phyloP scores from a whole-genome alignment of 2,888 invertebrate genomes.

The Mimas tiliae region DNA sequence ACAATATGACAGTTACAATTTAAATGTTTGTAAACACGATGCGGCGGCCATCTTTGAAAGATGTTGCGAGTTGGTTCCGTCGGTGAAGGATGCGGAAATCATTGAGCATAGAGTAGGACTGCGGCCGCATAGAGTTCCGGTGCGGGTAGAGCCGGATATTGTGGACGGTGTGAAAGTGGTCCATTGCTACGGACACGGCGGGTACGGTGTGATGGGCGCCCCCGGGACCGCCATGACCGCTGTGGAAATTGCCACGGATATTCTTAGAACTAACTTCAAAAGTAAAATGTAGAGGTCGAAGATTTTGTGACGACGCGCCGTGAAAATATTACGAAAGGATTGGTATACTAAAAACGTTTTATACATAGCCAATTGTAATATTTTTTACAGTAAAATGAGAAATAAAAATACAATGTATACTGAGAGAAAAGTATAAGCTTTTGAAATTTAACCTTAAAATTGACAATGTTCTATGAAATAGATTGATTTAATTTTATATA shows the following conservation, averaged over 20 bases:
- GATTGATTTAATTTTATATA: too few species aligned
- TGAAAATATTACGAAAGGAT: not conserved
- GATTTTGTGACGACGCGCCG: not conserved
- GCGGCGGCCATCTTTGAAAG: constrained; percentile 90
- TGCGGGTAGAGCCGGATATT: constrained; percentile 89
- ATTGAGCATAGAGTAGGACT: constrained; percentile 90
- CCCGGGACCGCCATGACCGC: constrained; percentile 94
- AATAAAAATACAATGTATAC: too few species aligned
- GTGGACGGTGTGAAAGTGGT: constrained; percentile 86
- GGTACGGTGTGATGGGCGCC: constrained; percentile 95
- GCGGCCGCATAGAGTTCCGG: constrained; percentile 90
- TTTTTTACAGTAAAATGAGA: too few species aligned
- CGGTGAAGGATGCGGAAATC: constrained; percentile 83
- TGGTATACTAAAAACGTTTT: too few species aligned
- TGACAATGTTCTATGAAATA: too few species aligned
- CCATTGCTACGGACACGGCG: constrained; percentile 98
- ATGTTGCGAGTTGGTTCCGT: constrained; percentile 91
- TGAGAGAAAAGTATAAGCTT: too few species aligned
- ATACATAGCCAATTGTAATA: too few species aligned
- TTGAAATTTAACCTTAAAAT: too few species aligned
- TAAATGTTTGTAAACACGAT: constrained; percentile 88
- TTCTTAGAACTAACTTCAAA: constrained; percentile 62
- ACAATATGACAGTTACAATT: constrained; percentile 91
- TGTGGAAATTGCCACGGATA: constrained; percentile 87
- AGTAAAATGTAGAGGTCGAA: constrained; percentile 60